Evolutionary conservation across 2,113 vertebrate species (phyloP).

Genomic region (Oophaga pumilio): DNA sequence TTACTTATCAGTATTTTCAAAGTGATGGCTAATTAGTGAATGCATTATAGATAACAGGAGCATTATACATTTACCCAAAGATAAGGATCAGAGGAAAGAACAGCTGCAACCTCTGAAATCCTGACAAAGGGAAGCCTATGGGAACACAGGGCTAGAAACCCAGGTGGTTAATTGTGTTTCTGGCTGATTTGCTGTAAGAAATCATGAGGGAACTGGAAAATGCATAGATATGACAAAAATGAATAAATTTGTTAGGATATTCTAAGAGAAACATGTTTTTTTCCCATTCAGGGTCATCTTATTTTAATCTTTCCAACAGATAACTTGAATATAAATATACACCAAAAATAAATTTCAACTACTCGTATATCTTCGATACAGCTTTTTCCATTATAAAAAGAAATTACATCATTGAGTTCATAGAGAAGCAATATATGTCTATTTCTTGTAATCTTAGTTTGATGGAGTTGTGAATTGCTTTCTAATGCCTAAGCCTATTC

Average conservation of each 20-base stretch:
- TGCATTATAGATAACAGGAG: neutral
- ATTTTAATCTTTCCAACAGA: neutral
- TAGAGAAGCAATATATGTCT: too few relatives aligned
- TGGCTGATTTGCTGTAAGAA: constrained; percentile 23
- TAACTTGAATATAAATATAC: too few relatives aligned
- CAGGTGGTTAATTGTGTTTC: constrained; percentile 23
- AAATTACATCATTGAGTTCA: too few relatives aligned
- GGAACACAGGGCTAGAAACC: neutral
- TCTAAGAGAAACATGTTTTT: neutral
- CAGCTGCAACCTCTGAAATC: constrained; percentile 6
- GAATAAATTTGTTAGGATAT: neutral
- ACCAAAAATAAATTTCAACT: too few relatives aligned
- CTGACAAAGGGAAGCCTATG: neutral
- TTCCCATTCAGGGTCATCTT: neutral
- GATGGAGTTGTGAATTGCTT: too few relatives aligned
- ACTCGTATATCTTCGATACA: too few relatives aligned
- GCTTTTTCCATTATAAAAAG: too few relatives aligned
- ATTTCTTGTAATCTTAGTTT: too few relatives aligned
- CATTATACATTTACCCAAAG: neutral
- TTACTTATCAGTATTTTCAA: neutral
- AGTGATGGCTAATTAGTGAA: neutral
- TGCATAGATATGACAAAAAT: constrained; percentile 1
- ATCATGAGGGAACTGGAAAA: constrained; percentile 1
- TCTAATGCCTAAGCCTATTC: too few relatives aligned
- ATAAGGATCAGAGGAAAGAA: neutral